A percentile compares a stretch with the other conserved stretches of the same genome.
Evolutionary conservation across 2,797 vertebrate genomes (phyloP).

Genomic region (Apogon hyalosoma): DNA sequence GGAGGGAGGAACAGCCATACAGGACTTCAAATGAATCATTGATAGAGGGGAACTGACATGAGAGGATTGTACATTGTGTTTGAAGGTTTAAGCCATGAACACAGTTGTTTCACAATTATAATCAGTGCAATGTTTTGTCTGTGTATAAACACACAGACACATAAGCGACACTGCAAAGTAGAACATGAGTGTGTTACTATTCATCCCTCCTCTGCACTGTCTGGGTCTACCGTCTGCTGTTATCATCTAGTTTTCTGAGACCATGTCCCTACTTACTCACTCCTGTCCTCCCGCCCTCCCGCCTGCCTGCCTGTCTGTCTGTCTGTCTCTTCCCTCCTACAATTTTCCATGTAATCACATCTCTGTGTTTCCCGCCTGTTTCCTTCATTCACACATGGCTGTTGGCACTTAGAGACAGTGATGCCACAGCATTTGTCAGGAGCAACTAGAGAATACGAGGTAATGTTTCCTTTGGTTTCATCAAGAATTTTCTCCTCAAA

Average conservation of each 20-base stretch:
- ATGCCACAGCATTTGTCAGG: constrained; percentile 29
- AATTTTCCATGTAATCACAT: constrained; percentile 23
- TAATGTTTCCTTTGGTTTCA: constrained; percentile 28
- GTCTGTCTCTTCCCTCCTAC: background rate
- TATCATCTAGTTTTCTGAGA: constrained; percentile 15
- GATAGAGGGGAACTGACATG: constrained; percentile 16
- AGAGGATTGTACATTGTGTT: constrained; percentile 21
- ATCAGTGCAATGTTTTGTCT: background rate
- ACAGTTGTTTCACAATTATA: constrained; percentile 32
- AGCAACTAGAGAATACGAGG: constrained; percentile 15
- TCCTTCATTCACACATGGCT: constrained; percentile 31
- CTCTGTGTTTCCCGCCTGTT: constrained; percentile 11
- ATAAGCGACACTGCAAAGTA: constrained; percentile 2
- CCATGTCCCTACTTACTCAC: constrained; percentile 1
- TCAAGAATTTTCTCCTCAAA: background rate
- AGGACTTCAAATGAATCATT: constrained; percentile 18
- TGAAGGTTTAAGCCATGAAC: constrained; percentile 15
- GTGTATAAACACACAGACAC: constrained; percentile 8
- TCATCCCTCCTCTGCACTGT: constrained; percentile 25
- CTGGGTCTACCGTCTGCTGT: constrained; percentile 24
- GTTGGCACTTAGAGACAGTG: constrained; percentile 32
- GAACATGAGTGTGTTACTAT: constrained; percentile 6
- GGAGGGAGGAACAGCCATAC: background rate
- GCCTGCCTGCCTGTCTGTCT: background rate
- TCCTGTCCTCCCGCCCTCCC: background rate